phyloP scores from a whole-genome alignment of 2,888 invertebrate genomes.

The Ichneumoninae sp. region DNA sequence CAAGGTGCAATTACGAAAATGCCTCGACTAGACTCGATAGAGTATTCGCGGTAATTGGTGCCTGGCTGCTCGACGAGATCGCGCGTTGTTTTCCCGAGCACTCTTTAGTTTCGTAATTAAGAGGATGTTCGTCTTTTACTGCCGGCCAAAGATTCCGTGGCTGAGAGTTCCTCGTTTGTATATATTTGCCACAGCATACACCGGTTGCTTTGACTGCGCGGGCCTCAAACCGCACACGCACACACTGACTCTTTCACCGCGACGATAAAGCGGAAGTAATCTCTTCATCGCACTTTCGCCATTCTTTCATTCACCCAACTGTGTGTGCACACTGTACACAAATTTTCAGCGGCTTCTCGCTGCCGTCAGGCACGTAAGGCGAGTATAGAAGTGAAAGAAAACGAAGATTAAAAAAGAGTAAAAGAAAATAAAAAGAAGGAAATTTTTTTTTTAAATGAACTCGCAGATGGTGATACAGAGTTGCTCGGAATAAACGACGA shows the following conservation, averaged over 20 bases:
- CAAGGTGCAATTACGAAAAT: constrained; percentile 17
- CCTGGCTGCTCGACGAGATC: background rate
- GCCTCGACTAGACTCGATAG: background rate
- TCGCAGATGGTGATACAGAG: constrained; percentile 26
- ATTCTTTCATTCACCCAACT: constrained; percentile 74
- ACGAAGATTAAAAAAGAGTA: constrained; percentile 32
- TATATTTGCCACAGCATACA: background rate
- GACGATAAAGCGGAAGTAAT: constrained; percentile 72
- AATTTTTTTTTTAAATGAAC: background rate
- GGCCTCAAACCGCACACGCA: constrained; percentile 31
- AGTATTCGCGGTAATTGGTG: constrained; percentile 28
- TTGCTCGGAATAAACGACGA: constrained; percentile 50
- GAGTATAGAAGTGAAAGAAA: constrained; percentile 34
- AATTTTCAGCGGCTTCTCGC: constrained; percentile 38
- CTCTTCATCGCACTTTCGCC: constrained; percentile 78
- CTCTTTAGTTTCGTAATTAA: constrained; percentile 36
- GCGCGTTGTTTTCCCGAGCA: constrained; percentile 7
- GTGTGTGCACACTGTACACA: constrained; percentile 21
- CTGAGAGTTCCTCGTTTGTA: constrained; percentile 5
- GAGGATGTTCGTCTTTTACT: constrained; percentile 12
- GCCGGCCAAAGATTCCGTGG: background rate
- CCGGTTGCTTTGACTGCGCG: constrained; percentile 10
- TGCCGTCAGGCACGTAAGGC: constrained; percentile 10
- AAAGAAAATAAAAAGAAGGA: constrained; percentile 32
- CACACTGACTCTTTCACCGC: constrained; percentile 65